phyloP scores from a whole-genome alignment of 2,888 invertebrate species.

The Hybos culiciformis region DNA sequence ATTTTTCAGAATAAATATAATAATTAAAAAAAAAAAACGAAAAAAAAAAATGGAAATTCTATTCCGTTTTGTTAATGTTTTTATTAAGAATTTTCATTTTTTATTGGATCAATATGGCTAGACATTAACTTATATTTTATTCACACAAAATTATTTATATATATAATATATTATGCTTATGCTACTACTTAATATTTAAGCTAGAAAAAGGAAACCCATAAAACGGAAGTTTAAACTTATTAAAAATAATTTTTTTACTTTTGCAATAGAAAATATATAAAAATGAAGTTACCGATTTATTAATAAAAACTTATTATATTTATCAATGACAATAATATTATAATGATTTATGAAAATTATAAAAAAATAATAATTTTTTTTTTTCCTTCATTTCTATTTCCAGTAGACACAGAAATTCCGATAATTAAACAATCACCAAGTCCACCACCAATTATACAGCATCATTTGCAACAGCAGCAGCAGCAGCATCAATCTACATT shows the following conservation, averaged over 20 bases:
- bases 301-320: too few species aligned
- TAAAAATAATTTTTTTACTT: too few species aligned
- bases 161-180: too few species aligned
- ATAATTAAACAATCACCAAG: constrained; percentile 36
- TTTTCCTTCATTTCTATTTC: constrained; percentile 14
- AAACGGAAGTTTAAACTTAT: too few species aligned
- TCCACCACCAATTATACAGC: constrained; percentile 32
- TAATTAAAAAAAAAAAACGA: too few species aligned
- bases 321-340: too few species aligned
- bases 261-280: too few species aligned
- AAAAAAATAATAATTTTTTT: not conserved
- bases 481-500: constrained; percentile 21
- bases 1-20: too few species aligned
- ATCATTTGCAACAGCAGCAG: constrained; percentile 22
- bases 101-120: constrained; percentile 16
- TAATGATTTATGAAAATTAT: not conserved
- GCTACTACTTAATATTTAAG: too few species aligned
- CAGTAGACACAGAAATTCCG: constrained; percentile 37
- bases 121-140: constrained; percentile 10
- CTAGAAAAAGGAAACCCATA: too few species aligned
- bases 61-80: not conserved
- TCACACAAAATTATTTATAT: too few species aligned
- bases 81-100: not conserved
- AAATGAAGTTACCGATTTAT: too few species aligned
- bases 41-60: not conserved